phyloP scores from a whole-genome alignment of 2,797 vertebrate genomes.

The Thripadectes ignobilis region DNA sequence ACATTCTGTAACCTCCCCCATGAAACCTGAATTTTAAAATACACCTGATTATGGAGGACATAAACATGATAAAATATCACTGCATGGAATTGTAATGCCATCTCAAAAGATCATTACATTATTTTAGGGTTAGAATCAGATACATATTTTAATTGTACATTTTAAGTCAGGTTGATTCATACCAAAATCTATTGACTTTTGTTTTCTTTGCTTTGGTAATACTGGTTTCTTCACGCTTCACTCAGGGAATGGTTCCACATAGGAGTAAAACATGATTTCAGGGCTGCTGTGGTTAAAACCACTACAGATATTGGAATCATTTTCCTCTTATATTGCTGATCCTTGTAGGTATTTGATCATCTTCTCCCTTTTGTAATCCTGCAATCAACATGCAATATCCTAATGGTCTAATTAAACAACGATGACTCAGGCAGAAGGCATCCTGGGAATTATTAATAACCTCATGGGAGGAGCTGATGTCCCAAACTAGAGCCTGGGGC shows the following conservation, averaged over 20 bases:
- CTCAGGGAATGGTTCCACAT: not conserved
- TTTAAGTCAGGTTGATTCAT: not conserved
- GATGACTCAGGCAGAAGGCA: constrained; percentile 61
- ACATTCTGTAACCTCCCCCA: not conserved
- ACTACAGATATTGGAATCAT: not conserved
- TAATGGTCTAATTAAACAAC: constrained; percentile 74
- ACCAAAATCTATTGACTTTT: not conserved
- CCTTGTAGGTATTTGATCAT: constrained; percentile 41
- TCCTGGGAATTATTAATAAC: constrained; percentile 74
- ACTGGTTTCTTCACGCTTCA: not conserved
- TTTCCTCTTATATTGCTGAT: not conserved
- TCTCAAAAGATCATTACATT: not conserved
- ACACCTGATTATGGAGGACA: not conserved
- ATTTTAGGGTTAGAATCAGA: not conserved
- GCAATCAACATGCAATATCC: constrained; percentile 67
- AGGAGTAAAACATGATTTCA: not conserved
- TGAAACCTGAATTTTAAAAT: not conserved
- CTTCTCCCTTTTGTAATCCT: constrained; percentile 39
- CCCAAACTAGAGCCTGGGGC: constrained; percentile 52
- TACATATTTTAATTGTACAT: not conserved
- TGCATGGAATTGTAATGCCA: not conserved
- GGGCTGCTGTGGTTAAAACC: not conserved
- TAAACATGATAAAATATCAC: not conserved
- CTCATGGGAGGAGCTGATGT: constrained; percentile 59
- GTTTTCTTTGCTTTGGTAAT: not conserved